These are phyloP conservation scores for Oreortyx pictus DNA, from an alignment of 2,797 vertebrate genomes.

Conservation along the genomic window DNA sequence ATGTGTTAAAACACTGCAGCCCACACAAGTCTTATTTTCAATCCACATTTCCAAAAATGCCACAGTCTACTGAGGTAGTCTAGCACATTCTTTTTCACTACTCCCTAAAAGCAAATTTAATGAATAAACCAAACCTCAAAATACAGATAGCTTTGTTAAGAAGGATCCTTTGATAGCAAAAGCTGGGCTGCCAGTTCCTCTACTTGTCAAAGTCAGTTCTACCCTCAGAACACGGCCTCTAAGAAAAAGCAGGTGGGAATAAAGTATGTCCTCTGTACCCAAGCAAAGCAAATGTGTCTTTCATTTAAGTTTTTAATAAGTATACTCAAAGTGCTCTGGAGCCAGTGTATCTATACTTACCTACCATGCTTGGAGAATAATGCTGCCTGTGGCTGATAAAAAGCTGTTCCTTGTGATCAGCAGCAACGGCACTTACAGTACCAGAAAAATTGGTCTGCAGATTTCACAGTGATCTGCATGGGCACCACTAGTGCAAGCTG, in stretches of 20 bases:
- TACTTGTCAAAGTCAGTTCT: background rate
- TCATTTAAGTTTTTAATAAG: background rate
- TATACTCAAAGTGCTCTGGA: background rate
- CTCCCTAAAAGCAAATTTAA: background rate
- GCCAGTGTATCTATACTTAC: background rate
- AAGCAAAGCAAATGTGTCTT: background rate
- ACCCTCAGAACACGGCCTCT: background rate
- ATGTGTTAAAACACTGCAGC: background rate
- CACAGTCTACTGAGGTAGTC: background rate
- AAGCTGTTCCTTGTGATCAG: background rate
- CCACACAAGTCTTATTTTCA: background rate
- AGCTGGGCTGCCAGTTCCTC: background rate
- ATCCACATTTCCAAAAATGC: background rate
- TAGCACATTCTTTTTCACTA: background rate
- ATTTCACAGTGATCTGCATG: background rate
- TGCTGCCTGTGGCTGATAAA: too few relatives aligned
- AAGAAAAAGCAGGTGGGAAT: background rate
- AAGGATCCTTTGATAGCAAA: background rate
- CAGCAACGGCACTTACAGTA: background rate
- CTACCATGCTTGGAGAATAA: background rate
- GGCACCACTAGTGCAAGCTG: background rate
- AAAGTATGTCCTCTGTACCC: too few relatives aligned
- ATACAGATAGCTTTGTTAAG: background rate
- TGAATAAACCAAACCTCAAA: background rate
- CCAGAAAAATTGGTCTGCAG: background rate